Conservation (phyloP, 2,888 invertebrate species). For the Anthrax anthrax region DNA sequence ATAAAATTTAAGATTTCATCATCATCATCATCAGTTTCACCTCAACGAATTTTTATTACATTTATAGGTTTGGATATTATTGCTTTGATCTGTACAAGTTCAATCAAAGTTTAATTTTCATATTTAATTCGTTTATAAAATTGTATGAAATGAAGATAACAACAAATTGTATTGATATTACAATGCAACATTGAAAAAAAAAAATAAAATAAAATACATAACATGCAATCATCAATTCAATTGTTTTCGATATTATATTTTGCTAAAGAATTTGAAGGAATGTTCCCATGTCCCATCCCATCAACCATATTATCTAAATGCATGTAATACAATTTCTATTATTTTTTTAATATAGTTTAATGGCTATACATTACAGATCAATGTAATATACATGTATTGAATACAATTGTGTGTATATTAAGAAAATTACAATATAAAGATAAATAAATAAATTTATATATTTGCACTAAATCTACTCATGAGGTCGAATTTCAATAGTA, state of each 20-base stretch:
- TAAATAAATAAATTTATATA: conserved; percentile 1
- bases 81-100: neutral
- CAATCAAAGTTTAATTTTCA: conserved; percentile 6
- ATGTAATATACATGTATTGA: too few species aligned
- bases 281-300: too few species aligned
- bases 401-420: too few species aligned
- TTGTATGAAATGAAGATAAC: neutral
- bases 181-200: too few species aligned
- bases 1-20: neutral
- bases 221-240: too few species aligned
- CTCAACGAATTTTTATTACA: neutral
- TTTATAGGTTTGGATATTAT: neutral
- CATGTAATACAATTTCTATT: too few species aligned
- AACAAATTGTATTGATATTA: neutral
- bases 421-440: neutral
- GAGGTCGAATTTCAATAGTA: conserved; percentile 2
- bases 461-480: neutral
- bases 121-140: conserved; percentile 1
- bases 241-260: too few species aligned
- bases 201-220: too few species aligned
- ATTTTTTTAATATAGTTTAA: too few species aligned
- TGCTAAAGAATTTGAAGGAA: too few species aligned
- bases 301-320: too few species aligned
- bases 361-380: too few species aligned
- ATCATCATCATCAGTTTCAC: neutral